A percentile compares a stretch with the other conserved stretches of the same genome.
Evolutionary conservation across 1,140 invertebrate genomes (phyloP).

Genomic region (Helicoverpa armigera): DNA sequence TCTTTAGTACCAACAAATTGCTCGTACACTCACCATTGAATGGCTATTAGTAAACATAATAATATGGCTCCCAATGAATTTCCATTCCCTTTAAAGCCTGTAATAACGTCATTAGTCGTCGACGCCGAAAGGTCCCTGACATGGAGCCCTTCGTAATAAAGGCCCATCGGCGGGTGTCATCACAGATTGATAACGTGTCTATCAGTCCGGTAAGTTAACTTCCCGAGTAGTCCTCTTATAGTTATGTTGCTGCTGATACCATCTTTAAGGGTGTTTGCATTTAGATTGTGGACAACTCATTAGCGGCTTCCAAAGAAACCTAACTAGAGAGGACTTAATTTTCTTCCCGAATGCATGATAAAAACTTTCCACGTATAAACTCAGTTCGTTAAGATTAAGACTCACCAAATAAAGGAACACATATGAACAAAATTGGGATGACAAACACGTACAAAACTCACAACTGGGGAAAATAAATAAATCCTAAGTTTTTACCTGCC

Average conservation of each 20-base stretch:
- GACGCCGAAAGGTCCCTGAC: conserved; percentile 2
- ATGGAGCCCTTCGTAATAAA: conserved; percentile 16
- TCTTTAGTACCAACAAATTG: too few relatives aligned
- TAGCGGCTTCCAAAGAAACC: background rate
- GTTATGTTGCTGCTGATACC: background rate
- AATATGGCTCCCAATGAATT: background rate
- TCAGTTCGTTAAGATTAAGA: too few relatives aligned
- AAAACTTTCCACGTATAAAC: too few relatives aligned
- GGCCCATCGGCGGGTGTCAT: conserved; percentile 12
- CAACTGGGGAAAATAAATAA: conserved; percentile 32
- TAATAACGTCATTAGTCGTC: conserved; percentile 29
- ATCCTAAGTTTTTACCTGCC: conserved; percentile 20
- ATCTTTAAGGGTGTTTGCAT: too few relatives aligned
- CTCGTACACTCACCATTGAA: background rate
- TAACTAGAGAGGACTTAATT: too few relatives aligned
- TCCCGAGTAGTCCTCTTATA: background rate
- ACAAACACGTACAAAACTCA: conserved; percentile 34
- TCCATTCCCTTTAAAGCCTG: background rate
- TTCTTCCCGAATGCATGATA: too few relatives aligned
- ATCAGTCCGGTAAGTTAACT: conserved; percentile 1
- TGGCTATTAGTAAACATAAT: background rate
- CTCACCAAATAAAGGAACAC: background rate
- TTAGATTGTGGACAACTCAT: too few relatives aligned
- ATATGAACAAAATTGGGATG: background rate
- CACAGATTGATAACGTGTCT: conserved; percentile 27